Conservation (phyloP, 2,113 vertebrate species). For the Chroicocephalus ridibundus region DNA sequence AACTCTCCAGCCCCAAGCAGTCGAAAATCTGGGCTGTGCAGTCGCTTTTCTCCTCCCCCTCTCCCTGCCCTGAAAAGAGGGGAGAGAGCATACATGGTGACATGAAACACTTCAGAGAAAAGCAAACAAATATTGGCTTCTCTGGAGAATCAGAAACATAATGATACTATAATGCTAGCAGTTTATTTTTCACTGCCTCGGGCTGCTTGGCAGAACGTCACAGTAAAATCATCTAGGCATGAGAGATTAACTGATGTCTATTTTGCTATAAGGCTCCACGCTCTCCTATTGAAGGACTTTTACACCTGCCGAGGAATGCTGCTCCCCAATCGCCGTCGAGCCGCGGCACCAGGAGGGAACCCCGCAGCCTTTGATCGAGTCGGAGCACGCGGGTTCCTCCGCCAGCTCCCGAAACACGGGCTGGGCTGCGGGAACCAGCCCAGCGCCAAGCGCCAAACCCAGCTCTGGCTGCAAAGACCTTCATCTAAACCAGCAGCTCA, state of each 20-base stretch:
- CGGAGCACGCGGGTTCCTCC: neutral
- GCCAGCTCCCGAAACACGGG: neutral
- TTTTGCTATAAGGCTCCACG: constrained; percentile 19
- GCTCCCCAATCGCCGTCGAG: neutral
- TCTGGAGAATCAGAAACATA: constrained; percentile 61
- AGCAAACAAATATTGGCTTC: constrained; percentile 66
- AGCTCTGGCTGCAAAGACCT: neutral
- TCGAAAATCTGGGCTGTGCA: neutral
- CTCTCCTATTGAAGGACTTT: neutral
- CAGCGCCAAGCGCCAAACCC: neutral
- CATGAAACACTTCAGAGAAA: constrained; percentile 61
- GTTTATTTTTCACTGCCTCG: constrained; percentile 65
- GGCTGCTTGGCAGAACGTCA: constrained; percentile 55
- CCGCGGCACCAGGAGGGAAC: neutral
- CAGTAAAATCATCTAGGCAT: constrained; percentile 54
- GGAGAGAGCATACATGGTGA: constrained; percentile 4
- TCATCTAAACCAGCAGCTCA: neutral
- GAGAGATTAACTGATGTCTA: constrained; percentile 48
- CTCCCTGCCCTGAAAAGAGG: neutral
- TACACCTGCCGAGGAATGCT: constrained; percentile 47
- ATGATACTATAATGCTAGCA: constrained; percentile 55
- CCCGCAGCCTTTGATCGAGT: neutral
- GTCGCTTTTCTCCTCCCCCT: neutral
- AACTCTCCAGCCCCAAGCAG: neutral
- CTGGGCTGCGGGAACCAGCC: neutral